Conservation (phyloP, 2,888 invertebrate genomes). For the Mycalesis mineus region DNA sequence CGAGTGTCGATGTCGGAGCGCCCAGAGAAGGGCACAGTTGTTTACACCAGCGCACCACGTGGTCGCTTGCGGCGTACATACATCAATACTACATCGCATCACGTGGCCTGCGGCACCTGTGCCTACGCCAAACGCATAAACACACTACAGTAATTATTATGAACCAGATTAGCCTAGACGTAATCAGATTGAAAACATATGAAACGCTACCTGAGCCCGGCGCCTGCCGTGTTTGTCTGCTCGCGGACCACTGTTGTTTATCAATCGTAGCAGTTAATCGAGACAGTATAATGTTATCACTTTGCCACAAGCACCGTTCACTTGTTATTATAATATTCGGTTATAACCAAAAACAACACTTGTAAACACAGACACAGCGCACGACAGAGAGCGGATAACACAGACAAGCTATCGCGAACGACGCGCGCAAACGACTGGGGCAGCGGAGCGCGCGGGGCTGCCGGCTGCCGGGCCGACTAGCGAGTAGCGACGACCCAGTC, state of each 20-base stretch:
- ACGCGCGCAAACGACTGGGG: slow-evolving; percentile 70
- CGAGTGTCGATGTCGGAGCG: background rate
- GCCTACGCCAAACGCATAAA: slow-evolving; percentile 36
- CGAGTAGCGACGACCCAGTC: slow-evolving; percentile 54
- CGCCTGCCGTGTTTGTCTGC: slow-evolving; percentile 64
- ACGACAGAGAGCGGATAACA: slow-evolving; percentile 50
- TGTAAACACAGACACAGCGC: slow-evolving; percentile 63
- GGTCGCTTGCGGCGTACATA: slow-evolving; percentile 45
- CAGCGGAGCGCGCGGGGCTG: slow-evolving; percentile 49
- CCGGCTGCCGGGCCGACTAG: slow-evolving; percentile 12
- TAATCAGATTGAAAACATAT: slow-evolving; percentile 65
- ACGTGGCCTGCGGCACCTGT: slow-evolving; percentile 60
- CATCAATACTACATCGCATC: slow-evolving; percentile 52
- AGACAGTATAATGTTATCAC: slow-evolving; percentile 39
- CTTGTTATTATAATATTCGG: slow-evolving; percentile 46
- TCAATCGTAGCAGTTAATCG: slow-evolving; percentile 32
- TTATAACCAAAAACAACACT: slow-evolving; percentile 58
- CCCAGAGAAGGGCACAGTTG: slow-evolving; percentile 55
- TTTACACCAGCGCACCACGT: slow-evolving; percentile 71
- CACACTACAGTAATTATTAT: slow-evolving; percentile 33
- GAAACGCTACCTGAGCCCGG: slow-evolving; percentile 71
- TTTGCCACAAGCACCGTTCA: slow-evolving; percentile 57
- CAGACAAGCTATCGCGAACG: slow-evolving; percentile 49
- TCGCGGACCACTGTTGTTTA: slow-evolving; percentile 50
- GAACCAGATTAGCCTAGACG: slow-evolving; percentile 46